These are phyloP conservation scores for Sorex fumeus DNA, from an alignment of 2,113 vertebrate species.

Conservation along the genomic window DNA sequence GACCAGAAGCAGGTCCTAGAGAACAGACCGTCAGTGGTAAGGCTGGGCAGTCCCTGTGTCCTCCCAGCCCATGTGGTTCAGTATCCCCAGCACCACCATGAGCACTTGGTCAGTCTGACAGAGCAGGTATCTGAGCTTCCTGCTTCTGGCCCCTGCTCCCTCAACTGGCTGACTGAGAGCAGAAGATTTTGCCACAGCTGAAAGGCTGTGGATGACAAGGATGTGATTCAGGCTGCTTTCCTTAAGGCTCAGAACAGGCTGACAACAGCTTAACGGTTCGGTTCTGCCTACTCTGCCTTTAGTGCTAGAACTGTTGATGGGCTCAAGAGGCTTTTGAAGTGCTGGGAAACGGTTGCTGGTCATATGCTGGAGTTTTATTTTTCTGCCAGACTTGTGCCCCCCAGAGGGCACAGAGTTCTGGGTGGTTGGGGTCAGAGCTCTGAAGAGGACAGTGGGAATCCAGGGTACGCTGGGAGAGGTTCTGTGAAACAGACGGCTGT, in stretches of 20 bases:
- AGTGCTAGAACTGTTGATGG: not conserved
- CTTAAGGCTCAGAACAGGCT: not conserved
- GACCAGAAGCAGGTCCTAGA: not conserved
- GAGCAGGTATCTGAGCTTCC: not conserved
- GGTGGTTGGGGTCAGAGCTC: too few relatives aligned
- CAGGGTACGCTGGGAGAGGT: not conserved
- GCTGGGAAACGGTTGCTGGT: not conserved
- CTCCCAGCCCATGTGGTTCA: not conserved
- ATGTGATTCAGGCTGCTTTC: conserved; percentile 36
- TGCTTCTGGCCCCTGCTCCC: not conserved
- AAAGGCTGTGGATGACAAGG: conserved; percentile 6
- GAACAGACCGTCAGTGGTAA: accelerated
- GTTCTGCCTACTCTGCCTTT: not conserved
- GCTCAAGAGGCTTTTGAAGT: conserved; percentile 21
- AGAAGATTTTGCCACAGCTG: conserved; percentile 48
- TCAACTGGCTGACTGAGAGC: conserved; percentile 45
- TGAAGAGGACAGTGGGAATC: not conserved
- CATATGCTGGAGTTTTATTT: not conserved
- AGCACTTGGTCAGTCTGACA: not conserved
- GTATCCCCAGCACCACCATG: not conserved
- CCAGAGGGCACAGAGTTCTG: not conserved
- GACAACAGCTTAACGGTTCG: not conserved
- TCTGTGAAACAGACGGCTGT: not conserved
- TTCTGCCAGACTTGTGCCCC: not conserved
- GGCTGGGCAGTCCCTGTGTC: not conserved